Evolutionary conservation across 2,797 vertebrate species (phyloP), one percentile per base, ranked within the genome.

Genomic region (Zenarchopterus dispar): DNA sequence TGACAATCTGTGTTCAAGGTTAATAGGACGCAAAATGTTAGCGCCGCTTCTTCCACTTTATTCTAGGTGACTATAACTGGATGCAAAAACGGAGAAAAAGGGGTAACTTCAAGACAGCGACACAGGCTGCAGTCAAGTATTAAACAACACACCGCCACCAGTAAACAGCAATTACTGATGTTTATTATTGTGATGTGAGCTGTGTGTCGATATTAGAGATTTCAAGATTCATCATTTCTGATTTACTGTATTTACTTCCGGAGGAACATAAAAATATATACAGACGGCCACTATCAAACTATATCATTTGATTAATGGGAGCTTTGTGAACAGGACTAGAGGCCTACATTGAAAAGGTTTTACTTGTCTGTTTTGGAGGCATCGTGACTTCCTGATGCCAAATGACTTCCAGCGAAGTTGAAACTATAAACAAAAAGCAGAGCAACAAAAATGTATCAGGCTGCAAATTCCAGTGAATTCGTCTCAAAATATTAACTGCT

Each of bases 371-470:
- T 28, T 28, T 4, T 28, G 8, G 28, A 4, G 8, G 28, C 28
- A 28, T 3, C 28, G 8, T 26, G 24, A 6, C 24, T 26, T 26
- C 24, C 3, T 26, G 24, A 26, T 26, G 55, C 18, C 31, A 44
- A 49, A 71, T 43, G 11, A 69, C 33, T 10, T 8, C 64, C 65
- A 67, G 17, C 3, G 1, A 11, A 61, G 15, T 62, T 51, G 23
- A 18, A 18, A 60, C 45, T 58, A 43, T 17, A 71, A 67, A 75
- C 33, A 70, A 62, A 81, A 65, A 51, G 23, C 70, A 56, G 31
- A 70, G 57, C 31, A 72, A 73, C 54, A 60, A 73, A 87, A 83
- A 75, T 59, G 78, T 65, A 50, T 86, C 81, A 81, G 52, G 57
- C 62, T 55, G 45, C 21, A 67, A 77, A 80, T 67, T 60, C 56